Evolutionary conservation across 2,888 invertebrate genomes (phyloP), one percentile per base, ranked within the genome.

Genomic region (Hyposoter didymator): DNA sequence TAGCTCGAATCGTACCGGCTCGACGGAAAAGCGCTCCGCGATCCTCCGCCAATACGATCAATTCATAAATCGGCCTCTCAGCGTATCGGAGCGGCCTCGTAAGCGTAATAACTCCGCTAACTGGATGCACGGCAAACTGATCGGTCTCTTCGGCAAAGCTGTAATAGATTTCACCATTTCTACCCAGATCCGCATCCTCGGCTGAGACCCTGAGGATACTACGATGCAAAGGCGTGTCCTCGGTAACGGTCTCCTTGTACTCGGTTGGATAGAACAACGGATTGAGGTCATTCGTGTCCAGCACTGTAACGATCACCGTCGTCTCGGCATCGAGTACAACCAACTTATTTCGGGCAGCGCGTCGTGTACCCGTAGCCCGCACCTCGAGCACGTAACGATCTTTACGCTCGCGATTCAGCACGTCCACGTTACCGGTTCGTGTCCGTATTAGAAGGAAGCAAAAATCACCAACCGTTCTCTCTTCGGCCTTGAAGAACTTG

Each of bases 131-230:
- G 49, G 98, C 97, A 93, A 99, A 99, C 90, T 96, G 96, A 91
- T 97, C 97, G 66, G 97, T 97, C 83, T 96, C 95, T 89, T 97
- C 96, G 73, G 96, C 95, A 91, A 99, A 96, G 93, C 98, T 98
- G 94, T 99, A 99, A 94, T 99, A 99, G 90, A 99, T 98, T 95
- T 99, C 98, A 0, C 99, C 99, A 94, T 99, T 99, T 90, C 98
- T 95, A 2, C 99, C 99, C 49, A 98, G 95, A 94, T 99, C 99
- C 4, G 99, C 99, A 94, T 99, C 99, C 91, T 98, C 98, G 0
- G 99, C 99, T 49, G 96, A 95, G 74, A 98, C 97, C 91, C 95
- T 96, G 52, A 97, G 94, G 83, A 99, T 96, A 93, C 97, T 97
- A 80, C 96, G 95, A 94, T 99, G 98, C 82, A 98, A 94, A 14